Evolutionary conservation across 2,113 vertebrate species (phyloP).

Genomic region (Monarcha castaneiventris): DNA sequence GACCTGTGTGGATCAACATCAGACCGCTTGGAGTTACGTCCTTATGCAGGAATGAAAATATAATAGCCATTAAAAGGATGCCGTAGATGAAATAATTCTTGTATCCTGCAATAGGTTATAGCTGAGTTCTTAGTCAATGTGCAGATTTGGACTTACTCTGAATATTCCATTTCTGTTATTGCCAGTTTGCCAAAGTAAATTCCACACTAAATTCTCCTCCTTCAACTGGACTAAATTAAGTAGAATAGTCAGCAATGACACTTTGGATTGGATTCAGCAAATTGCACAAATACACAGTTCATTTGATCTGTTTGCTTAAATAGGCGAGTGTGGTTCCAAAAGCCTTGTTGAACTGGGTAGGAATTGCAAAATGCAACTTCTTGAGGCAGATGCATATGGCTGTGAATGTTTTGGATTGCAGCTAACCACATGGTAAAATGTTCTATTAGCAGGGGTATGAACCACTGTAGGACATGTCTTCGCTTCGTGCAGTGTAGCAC

Average conservation of each 20-base stretch:
- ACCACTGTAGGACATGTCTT: background rate
- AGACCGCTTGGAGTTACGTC: background rate
- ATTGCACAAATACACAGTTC: background rate
- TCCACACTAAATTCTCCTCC: background rate
- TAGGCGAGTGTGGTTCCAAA: background rate
- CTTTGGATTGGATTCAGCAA: background rate
- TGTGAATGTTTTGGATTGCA: background rate
- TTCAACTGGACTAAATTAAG: background rate
- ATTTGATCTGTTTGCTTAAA: background rate
- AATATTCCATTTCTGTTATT: background rate
- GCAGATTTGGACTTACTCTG: background rate
- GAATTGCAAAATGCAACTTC: background rate
- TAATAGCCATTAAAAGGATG: background rate
- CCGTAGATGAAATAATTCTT: background rate
- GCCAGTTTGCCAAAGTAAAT: background rate
- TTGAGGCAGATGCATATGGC: background rate
- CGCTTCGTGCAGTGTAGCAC: background rate
- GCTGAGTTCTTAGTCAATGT: background rate
- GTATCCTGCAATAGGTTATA: background rate
- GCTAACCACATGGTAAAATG: background rate
- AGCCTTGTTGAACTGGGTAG: background rate
- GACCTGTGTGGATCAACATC: background rate
- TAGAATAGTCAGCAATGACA: background rate
- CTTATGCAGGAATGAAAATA: background rate
- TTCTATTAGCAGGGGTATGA: background rate